Percentiles rank a stretch among this genome's conserved stretches.
These are phyloP conservation scores for Zapus hudsonius DNA, from an alignment of 2,113 vertebrate species.

Conservation along the genomic window DNA sequence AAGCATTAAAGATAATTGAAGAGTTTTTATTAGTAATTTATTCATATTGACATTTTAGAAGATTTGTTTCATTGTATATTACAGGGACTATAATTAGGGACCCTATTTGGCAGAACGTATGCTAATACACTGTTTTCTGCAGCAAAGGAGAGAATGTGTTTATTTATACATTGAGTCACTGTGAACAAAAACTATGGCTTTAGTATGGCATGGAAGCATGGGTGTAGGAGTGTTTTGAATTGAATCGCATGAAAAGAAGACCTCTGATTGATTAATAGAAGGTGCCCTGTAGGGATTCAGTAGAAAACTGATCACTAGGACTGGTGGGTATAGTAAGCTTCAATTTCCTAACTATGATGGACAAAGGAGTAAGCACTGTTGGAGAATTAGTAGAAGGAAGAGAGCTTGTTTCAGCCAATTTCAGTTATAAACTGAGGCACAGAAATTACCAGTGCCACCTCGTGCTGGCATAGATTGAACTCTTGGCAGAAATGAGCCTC, in stretches of 20 bases:
- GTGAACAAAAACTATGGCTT: neutral
- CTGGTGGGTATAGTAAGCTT: neutral
- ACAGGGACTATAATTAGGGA: slow-evolving; percentile 22
- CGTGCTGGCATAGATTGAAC: no score
- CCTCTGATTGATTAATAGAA: neutral
- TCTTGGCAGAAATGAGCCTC: no score
- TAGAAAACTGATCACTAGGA: neutral
- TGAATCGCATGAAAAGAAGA: neutral
- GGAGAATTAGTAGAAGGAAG: no score
- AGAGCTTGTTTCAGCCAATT: no score
- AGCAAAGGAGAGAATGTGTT: neutral
- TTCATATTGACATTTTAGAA: slow-evolving; percentile 64
- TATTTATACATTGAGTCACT: slow-evolving; percentile 1
- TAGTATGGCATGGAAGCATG: neutral
- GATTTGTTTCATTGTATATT: slow-evolving; percentile 32
- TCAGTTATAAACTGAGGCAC: no score
- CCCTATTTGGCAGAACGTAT: slow-evolving; percentile 22
- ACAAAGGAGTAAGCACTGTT: neutral
- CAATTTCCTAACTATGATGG: neutral
- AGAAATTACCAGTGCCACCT: no score
- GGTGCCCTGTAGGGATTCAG: neutral
- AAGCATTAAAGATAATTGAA: slow-evolving; percentile 69
- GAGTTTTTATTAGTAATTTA: slow-evolving; percentile 63
- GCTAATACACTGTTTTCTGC: slow-evolving; percentile 15
- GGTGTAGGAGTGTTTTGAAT: neutral